Conservation (phyloP, 2,888 invertebrate genomes). For the Drosophila putrida region DNA sequence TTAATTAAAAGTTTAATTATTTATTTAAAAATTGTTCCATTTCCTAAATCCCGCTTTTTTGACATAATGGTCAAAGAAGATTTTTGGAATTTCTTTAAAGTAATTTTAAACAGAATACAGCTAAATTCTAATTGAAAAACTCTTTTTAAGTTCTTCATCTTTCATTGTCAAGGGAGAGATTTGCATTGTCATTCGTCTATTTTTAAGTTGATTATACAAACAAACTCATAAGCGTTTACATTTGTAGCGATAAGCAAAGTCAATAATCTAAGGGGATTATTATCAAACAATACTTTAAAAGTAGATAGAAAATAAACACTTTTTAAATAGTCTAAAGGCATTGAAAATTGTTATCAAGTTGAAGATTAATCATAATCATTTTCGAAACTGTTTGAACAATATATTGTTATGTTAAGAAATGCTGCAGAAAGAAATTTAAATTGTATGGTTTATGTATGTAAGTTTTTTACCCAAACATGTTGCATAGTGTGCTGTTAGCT, state of each 20-base stretch:
- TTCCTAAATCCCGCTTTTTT: too few relatives aligned
- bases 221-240: neutral
- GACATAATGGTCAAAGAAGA: too few relatives aligned
- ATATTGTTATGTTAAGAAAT: too few relatives aligned
- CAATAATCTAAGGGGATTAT: neutral
- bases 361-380: neutral
- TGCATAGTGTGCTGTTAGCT: conserved; percentile 56
- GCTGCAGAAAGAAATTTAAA: neutral
- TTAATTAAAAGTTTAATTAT: too few relatives aligned
- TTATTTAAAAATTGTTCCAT: too few relatives aligned
- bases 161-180: too few relatives aligned
- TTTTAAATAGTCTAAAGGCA: neutral
- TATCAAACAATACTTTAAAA: neutral
- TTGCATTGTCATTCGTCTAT: too few relatives aligned
- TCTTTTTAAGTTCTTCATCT: too few relatives aligned
- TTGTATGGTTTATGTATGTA: neutral
- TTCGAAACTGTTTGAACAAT: neutral
- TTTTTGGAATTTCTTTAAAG: too few relatives aligned
- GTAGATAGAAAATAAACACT: neutral
- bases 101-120: too few relatives aligned
- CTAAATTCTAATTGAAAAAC: too few relatives aligned
- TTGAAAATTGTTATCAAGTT: neutral
- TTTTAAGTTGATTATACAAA: too few relatives aligned
- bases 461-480: conserved; percentile 5
- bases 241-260: neutral